These are phyloP conservation scores for Cydia fagiglandana DNA, from an alignment of 1,140 invertebrate species.

Conservation along the genomic window DNA sequence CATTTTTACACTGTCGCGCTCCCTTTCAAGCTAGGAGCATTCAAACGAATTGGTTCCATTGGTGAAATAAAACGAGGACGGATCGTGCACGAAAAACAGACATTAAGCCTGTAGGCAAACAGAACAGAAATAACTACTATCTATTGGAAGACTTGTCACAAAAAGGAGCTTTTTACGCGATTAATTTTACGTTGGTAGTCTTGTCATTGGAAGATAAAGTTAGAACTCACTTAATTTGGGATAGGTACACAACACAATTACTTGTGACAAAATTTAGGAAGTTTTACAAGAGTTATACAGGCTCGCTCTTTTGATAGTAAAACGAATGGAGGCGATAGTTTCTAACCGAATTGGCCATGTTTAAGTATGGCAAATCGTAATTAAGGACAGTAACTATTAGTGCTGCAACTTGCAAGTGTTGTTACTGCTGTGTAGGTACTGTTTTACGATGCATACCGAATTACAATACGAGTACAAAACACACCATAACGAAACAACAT, in stretches of 20 bases:
- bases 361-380: neutral
- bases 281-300: too few relatives aligned
- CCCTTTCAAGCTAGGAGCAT: conserved; percentile 23
- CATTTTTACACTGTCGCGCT: conserved; percentile 34
- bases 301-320: too few relatives aligned
- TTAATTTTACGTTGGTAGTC: neutral
- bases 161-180: neutral
- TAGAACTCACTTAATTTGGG: too few relatives aligned
- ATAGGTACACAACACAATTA: too few relatives aligned
- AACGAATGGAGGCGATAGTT: too few relatives aligned
- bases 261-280: too few relatives aligned
- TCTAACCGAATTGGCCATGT: too few relatives aligned
- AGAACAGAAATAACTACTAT: neutral
- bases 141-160: neutral
- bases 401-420: too few relatives aligned
- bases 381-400: neutral
- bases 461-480: neutral
- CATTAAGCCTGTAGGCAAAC: neutral
- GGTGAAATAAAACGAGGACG: conserved; percentile 4
- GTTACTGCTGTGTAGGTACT: too few relatives aligned
- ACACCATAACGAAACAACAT: neutral
- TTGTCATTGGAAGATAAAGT: too few relatives aligned
- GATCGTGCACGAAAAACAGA: neutral
- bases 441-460: neutral
- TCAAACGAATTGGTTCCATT: conserved; percentile 18